These are phyloP conservation scores for Euclidia mi DNA, from an alignment of 2,888 invertebrate genomes.

Conservation along the genomic window DNA sequence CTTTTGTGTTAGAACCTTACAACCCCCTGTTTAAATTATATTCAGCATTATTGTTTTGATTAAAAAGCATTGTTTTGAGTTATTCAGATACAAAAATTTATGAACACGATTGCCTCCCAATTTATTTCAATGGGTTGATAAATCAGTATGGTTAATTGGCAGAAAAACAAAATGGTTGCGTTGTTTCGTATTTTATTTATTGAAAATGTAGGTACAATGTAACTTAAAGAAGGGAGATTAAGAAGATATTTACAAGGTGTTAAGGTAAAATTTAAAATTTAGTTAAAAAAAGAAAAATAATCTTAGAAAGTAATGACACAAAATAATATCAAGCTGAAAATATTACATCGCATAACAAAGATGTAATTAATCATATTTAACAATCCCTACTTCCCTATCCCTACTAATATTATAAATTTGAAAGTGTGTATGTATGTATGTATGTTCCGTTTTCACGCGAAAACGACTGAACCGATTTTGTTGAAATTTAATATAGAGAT, in stretches of 20 bases:
- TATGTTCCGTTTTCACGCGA: too few relatives aligned
- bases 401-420: too few relatives aligned
- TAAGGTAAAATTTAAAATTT: slow-evolving; percentile 79
- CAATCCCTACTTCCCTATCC: too few relatives aligned
- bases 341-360: slow-evolving; percentile 28
- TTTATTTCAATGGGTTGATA: slow-evolving; percentile 9
- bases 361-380: slow-evolving; percentile 35
- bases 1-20: too few relatives aligned
- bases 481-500: too few relatives aligned
- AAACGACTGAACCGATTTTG: too few relatives aligned
- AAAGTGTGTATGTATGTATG: too few relatives aligned
- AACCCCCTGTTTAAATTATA: background rate
- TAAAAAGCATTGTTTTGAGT: too few relatives aligned
- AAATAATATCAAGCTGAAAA: slow-evolving; percentile 33
- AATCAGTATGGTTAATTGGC: slow-evolving; percentile 5
- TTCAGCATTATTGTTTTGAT: too few relatives aligned
- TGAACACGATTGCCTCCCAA: slow-evolving; percentile 1
- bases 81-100: slow-evolving; percentile 3
- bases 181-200: slow-evolving; percentile 78
- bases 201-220: slow-evolving; percentile 86
- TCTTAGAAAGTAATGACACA: slow-evolving; percentile 26
- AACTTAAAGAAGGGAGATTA: slow-evolving; percentile 85
- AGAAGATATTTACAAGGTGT: slow-evolving; percentile 87
- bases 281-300: slow-evolving; percentile 63
- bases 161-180: slow-evolving; percentile 37